These are phyloP conservation scores for Quadroppia sp. DNA, from an alignment of 2,888 invertebrate species.

Conservation along the genomic window DNA sequence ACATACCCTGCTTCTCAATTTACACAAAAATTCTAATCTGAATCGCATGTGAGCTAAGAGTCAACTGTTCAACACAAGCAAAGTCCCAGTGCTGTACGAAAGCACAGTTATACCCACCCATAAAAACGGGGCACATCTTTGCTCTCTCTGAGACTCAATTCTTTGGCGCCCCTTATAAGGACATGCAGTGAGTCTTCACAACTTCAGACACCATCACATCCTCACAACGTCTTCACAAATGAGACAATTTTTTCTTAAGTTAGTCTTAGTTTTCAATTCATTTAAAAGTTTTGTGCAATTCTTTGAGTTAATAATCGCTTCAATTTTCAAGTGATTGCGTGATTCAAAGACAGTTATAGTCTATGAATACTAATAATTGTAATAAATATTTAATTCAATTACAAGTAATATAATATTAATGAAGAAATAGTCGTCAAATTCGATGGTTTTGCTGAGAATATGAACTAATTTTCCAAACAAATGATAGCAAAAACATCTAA, in stretches of 20 bases:
- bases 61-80: neutral
- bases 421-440: too few relatives aligned
- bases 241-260: neutral
- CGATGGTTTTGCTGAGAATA: too few relatives aligned
- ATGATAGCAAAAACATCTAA: too few relatives aligned
- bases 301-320: neutral
- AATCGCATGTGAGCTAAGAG: neutral
- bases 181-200: constrained; percentile 34
- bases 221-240: constrained; percentile 34
- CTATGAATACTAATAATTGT: too few relatives aligned
- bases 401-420: too few relatives aligned
- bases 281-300: neutral
- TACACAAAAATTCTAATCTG: constrained; percentile 22
- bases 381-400: too few relatives aligned
- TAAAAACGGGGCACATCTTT: constrained; percentile 11
- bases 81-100: neutral
- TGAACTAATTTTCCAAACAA: too few relatives aligned
- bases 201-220: constrained; percentile 30
- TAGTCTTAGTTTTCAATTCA: constrained; percentile 1
- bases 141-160: neutral
- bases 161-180: constrained; percentile 35
- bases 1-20: constrained; percentile 26
- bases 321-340: neutral
- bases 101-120: constrained; percentile 35
- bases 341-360: neutral